Conservation (phyloP, 2,113 vertebrate genomes). For the Boleophthalmus pectinirostris region DNA sequence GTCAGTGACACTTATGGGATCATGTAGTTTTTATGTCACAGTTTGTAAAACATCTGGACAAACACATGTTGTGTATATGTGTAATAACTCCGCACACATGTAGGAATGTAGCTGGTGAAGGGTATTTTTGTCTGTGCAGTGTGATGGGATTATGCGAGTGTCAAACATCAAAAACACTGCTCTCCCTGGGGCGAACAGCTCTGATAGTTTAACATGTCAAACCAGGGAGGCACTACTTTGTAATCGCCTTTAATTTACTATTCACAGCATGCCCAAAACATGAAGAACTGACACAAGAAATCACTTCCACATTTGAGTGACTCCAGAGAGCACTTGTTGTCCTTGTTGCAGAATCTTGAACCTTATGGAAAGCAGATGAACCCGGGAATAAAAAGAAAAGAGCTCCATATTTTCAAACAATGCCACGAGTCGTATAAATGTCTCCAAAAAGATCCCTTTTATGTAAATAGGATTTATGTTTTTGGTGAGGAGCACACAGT, state of each 20-base stretch:
- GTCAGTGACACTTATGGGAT: too few relatives aligned
- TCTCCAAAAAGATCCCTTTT: constrained; percentile 48
- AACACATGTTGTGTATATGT: constrained; percentile 60
- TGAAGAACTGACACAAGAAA: constrained; percentile 58
- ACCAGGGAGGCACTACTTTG: constrained; percentile 50
- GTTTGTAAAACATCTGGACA: constrained; percentile 24
- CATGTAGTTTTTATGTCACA: too few relatives aligned
- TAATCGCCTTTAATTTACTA: constrained; percentile 62
- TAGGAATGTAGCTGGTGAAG: constrained; percentile 46
- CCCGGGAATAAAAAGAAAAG: constrained; percentile 7
- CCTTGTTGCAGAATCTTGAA: constrained; percentile 54
- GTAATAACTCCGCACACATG: constrained; percentile 31
- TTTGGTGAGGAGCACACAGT: constrained; percentile 45
- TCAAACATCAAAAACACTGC: constrained; percentile 40
- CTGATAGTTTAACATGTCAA: constrained; percentile 45
- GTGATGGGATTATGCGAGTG: constrained; percentile 21
- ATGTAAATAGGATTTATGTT: constrained; percentile 60
- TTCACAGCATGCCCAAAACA: constrained; percentile 41
- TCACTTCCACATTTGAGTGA: constrained; percentile 60
- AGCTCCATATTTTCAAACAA: constrained; percentile 40
- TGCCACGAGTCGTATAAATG: constrained; percentile 57
- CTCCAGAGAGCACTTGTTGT: constrained; percentile 40
- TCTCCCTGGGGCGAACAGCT: constrained; percentile 10
- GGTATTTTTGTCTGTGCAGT: constrained; percentile 24
- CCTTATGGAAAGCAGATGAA: constrained; percentile 55